A percentile compares a stretch with the other conserved stretches of the same genome.
These are phyloP conservation scores for Heteractis magnifica DNA, from an alignment of 92 coral and sea anemone genomes.

Conservation along the genomic window DNA sequence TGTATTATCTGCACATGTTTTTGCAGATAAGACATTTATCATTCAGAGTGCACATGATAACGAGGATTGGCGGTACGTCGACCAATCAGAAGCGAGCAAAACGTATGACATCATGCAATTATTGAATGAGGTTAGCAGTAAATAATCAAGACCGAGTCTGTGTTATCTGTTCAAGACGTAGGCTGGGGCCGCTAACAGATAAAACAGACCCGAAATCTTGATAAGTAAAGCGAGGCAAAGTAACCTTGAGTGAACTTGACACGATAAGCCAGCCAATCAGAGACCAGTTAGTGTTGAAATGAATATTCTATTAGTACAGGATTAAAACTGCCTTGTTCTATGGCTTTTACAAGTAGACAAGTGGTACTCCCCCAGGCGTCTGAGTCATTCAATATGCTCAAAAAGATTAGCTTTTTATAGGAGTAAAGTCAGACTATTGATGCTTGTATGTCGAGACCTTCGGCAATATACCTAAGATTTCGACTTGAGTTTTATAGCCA, in stretches of 20 bases:
- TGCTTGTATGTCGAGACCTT: too few relatives aligned
- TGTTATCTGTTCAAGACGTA: too few relatives aligned
- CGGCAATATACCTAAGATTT: too few relatives aligned
- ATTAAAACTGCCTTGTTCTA: neutral
- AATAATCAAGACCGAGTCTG: too few relatives aligned
- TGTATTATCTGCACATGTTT: neutral
- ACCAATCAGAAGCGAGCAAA: too few relatives aligned
- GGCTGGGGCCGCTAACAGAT: too few relatives aligned
- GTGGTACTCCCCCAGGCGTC: neutral
- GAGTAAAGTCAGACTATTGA: neutral
- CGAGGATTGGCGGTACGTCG: too few relatives aligned
- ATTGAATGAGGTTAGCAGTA: too few relatives aligned
- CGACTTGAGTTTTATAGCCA: neutral
- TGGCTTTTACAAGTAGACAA: neutral
- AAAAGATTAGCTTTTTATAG: neutral
- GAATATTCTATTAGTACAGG: neutral
- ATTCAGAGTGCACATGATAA: neutral
- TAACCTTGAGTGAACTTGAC: too few relatives aligned
- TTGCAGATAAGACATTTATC: neutral
- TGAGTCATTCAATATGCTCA: neutral
- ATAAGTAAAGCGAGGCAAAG: too few relatives aligned
- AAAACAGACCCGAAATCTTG: too few relatives aligned
- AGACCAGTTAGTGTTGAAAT: neutral
- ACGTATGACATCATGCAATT: too few relatives aligned
- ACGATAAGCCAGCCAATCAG: neutral